Percentiles rank a stretch among this genome's conserved stretches.
Evolutionary conservation across 2,888 invertebrate species (phyloP).

Genomic region (Griposia aprilina): DNA sequence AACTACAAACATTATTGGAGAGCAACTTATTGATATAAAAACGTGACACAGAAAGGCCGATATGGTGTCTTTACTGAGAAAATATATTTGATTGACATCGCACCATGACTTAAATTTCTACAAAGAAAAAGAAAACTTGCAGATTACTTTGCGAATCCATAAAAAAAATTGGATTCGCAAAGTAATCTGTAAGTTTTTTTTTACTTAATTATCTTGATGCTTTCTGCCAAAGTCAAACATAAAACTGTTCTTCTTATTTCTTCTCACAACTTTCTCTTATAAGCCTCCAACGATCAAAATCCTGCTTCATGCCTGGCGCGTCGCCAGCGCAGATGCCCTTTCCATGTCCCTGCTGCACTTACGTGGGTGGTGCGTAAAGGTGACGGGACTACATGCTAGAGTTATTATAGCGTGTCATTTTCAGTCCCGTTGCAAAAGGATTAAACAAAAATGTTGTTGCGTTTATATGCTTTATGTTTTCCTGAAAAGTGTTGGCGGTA

Average conservation of each 20-base stretch:
- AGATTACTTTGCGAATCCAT: too few relatives aligned
- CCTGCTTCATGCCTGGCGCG: constrained; percentile 42
- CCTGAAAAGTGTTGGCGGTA: constrained; percentile 19
- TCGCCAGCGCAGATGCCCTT: constrained; percentile 65
- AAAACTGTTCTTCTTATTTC: background rate
- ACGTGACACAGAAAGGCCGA: too few relatives aligned
- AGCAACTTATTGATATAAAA: too few relatives aligned
- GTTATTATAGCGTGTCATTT: constrained; percentile 31
- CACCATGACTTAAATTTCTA: too few relatives aligned
- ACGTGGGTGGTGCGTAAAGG: constrained; percentile 56
- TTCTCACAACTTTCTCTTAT: constrained; percentile 1
- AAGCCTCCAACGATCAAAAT: background rate
- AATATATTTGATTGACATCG: too few relatives aligned
- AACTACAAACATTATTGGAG: too few relatives aligned
- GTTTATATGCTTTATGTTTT: constrained; percentile 1
- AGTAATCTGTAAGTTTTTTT: too few relatives aligned
- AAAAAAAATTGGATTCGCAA: too few relatives aligned
- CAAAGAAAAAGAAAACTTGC: too few relatives aligned
- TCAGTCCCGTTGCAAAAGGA: constrained; percentile 10
- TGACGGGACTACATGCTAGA: constrained; percentile 35
- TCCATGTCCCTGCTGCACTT: constrained; percentile 52
- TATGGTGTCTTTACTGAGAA: too few relatives aligned
- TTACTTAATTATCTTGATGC: too few relatives aligned
- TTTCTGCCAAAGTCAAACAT: too few relatives aligned
- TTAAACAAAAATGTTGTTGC: constrained; percentile 10